Conservation (phyloP, 2,113 vertebrate genomes). For the Rhynchomys soricoides region DNA sequence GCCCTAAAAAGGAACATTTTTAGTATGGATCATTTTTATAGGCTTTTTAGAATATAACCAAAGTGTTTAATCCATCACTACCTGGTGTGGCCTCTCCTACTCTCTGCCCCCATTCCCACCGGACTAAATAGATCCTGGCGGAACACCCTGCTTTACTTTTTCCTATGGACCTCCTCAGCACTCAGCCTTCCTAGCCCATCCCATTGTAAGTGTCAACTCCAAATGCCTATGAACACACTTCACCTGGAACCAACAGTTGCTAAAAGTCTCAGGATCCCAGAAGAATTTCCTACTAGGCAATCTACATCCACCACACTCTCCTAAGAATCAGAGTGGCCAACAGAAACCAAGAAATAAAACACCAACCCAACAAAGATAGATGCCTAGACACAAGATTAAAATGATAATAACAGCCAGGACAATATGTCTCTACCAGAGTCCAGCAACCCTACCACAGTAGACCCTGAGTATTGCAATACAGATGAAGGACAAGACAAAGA, state of each 20-base stretch:
- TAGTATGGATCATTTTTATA: constrained; percentile 11
- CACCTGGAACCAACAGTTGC: neutral
- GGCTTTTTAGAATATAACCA: constrained; percentile 10
- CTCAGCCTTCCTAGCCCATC: neutral
- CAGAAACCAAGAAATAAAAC: neutral
- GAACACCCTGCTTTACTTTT: neutral
- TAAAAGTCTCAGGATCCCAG: neutral
- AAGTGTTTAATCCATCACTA: constrained; percentile 4
- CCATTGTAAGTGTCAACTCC: neutral
- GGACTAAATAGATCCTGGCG: neutral
- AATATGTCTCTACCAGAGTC: neutral
- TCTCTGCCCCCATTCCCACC: neutral
- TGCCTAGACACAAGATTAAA: neutral
- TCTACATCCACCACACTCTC: neutral
- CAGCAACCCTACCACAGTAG: neutral
- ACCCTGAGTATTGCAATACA: neutral
- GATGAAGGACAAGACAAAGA: neutral
- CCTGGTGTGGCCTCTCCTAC: neutral
- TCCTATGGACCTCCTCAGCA: neutral
- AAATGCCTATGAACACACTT: neutral
- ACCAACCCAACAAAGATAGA: neutral
- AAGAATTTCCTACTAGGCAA: neutral
- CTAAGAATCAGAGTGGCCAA: neutral
- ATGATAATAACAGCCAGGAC: neutral
- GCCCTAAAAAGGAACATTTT: neutral